Evolutionary conservation across 2,113 vertebrate species (phyloP).

Genomic region (Pseudolaguvia tuberculata): DNA sequence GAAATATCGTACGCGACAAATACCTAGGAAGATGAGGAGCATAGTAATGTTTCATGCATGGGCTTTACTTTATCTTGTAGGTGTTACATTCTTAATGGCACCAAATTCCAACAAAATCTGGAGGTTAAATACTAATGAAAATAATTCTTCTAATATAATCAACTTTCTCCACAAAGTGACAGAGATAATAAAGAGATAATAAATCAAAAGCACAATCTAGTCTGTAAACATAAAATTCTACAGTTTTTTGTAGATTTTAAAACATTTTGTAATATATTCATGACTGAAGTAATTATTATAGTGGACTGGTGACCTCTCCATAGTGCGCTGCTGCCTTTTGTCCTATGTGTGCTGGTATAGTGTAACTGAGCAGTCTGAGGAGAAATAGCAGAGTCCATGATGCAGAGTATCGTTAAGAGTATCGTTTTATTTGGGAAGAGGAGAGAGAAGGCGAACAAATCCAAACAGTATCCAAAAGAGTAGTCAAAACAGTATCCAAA

Average conservation of each 20-base stretch:
- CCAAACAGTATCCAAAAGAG: too few species aligned
- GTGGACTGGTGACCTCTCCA: too few species aligned
- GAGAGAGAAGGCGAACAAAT: too few species aligned
- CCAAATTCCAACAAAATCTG: neutral
- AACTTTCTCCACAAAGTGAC: neutral
- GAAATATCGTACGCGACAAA: neutral
- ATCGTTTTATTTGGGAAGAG: too few species aligned
- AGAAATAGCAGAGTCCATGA: too few species aligned
- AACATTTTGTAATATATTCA: too few species aligned
- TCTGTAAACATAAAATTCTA: neutral
- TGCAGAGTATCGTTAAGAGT: too few species aligned
- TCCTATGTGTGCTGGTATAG: too few species aligned
- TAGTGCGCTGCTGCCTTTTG: too few species aligned
- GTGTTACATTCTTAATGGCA: neutral
- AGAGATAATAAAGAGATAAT: neutral
- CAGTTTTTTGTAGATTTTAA: neutral
- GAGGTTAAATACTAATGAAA: neutral
- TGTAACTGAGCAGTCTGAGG: too few species aligned
- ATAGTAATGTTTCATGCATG: neutral
- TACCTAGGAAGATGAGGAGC: neutral
- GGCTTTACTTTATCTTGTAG: neutral
- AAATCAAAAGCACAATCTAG: conserved; percentile 6
- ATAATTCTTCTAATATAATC: neutral
- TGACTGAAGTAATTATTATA: too few species aligned
- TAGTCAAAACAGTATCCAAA: too few species aligned